phyloP scores from a whole-genome alignment of 2,888 invertebrate genomes.

The Clepsis dumicolana region DNA sequence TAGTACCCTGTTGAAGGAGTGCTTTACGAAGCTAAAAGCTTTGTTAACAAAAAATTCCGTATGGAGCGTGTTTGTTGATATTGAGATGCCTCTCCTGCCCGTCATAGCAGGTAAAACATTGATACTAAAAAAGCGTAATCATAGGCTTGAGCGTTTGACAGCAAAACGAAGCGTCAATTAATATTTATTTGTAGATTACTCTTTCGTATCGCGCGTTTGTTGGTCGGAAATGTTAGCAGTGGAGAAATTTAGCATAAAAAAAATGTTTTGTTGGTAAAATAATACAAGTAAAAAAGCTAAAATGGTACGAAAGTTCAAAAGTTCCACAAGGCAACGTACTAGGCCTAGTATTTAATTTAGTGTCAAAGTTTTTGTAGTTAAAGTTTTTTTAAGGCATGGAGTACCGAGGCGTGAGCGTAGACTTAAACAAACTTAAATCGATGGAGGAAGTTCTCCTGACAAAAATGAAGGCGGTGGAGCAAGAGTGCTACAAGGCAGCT shows the following conservation, averaged over 20 bases:
- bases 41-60: constrained; percentile 61
- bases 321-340: constrained; percentile 12
- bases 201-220: too few species aligned
- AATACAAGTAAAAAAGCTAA: too few species aligned
- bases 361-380: too few species aligned
- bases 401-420: constrained; percentile 66
- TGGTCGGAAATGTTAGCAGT: not conserved
- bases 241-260: not conserved
- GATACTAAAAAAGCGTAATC: not conserved
- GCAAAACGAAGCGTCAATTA: not conserved
- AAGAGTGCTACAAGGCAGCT: constrained; percentile 68
- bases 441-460: constrained; percentile 66
- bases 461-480: constrained; percentile 65
- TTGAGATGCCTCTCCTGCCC: constrained; percentile 79
- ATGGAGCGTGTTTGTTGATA: constrained; percentile 73
- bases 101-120: constrained; percentile 70
- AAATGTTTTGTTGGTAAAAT: not conserved
- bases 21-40: constrained; percentile 51
- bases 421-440: constrained; percentile 62
- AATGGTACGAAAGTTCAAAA: not conserved
- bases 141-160: too few species aligned
- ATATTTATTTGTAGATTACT: not conserved
- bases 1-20: constrained; percentile 57
- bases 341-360: not conserved
- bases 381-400: constrained; percentile 73